Base-by-base conservation (phyloP, 2,113 vertebrate genomes). In the Cynoglossus semilaevis region DNA sequence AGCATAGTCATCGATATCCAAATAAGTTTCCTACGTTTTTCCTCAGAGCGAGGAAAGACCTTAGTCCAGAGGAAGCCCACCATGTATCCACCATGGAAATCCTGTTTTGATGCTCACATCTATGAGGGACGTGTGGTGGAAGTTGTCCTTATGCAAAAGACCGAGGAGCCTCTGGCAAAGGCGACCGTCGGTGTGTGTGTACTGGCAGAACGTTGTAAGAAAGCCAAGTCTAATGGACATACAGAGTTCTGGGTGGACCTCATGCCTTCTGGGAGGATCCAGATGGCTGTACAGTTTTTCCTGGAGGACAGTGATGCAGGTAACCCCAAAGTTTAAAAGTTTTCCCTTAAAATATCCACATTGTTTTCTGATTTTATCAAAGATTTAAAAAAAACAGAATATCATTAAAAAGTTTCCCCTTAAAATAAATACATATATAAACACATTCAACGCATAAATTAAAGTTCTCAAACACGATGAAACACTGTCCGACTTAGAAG, bases 61-160 rank as follows among this genome's bases (percentile, higher is more conserved):
- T 73, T 99, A 74, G 79, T 99, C 49, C 97, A 99, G 86, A 96
- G 79, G 87, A 98, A 97, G 61, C 95, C 97, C 5, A 99, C 97
- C 51, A 95, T 98, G 94, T 97, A 92, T 58, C 96, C 96, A 0
- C 87, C 93, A 5, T 99, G 96, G 97, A 95, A 93, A 62, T 89
- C 94, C 0, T 79, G 84, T 0, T 98, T 98, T 46, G 97, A 99
- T 0, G 95, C 97, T 60, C 97, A 99, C 80, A 94, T 98, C 75
- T 91, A 94, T 0, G 97, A 99, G 77, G 97, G 97, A 0, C 92
- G 97, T 0, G 95, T 98, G 49, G 84, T 99, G 41, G 96, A 99
- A 86, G 90, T 98, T 8, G 85, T 98, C 58, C 92, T 99, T 38
- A 95, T 98, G 96, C 91, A 89, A 50, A 94, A 88, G 1, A 88